Base-by-base conservation (phyloP, 2,113 vertebrate genomes). In the Okapia johnstoni region DNA sequence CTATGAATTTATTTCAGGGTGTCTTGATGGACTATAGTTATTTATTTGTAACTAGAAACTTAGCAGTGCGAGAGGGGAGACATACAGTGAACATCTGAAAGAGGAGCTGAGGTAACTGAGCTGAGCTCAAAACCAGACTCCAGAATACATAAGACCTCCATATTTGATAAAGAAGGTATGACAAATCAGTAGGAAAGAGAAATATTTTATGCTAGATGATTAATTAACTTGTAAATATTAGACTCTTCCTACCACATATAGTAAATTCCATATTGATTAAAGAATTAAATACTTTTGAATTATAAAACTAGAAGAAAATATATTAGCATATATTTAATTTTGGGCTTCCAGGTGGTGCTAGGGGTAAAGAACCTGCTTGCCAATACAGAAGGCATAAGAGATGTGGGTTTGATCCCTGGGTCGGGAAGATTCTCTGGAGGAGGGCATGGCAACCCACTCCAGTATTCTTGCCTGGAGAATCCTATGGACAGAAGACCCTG, bases 231-330 rank as follows among this genome's bases (percentile, higher is more conserved):
- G 19, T 30, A 61, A 90, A 85, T 87, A 93, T 17, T 66, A 73
- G 54, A 58, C 15, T 83, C 48, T 81, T 58, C 43, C 70, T 90
- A 57, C 33, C 28, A 83, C 33, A 90, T n/a, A 77, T 57, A 81
- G 73, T 80, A 86, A 93, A 86, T 57, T 87, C 12, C 61, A 66
- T 83, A 46, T 76, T 94, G 58, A 84, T 66, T 86, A 84, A 93
- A 90, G 16, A 90, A 93, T 87, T 90, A 77, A 88, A 50, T 81
- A 93, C 54, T 87, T 95, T 81, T 63, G 26, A 89, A 87, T 3
- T 63, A 84, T 87, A 95, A 95, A 89, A 60, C 55, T 11, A 93
- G 76, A n/a, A 84, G 86, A 93, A 95, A 93, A 83, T 95, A 54
- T 66, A 85, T 90, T 79, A 87, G 50, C 52, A 81, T 63, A 66